These are phyloP conservation scores for Epicampocera succincta DNA, from an alignment of 2,888 invertebrate genomes.

Conservation along the genomic window DNA sequence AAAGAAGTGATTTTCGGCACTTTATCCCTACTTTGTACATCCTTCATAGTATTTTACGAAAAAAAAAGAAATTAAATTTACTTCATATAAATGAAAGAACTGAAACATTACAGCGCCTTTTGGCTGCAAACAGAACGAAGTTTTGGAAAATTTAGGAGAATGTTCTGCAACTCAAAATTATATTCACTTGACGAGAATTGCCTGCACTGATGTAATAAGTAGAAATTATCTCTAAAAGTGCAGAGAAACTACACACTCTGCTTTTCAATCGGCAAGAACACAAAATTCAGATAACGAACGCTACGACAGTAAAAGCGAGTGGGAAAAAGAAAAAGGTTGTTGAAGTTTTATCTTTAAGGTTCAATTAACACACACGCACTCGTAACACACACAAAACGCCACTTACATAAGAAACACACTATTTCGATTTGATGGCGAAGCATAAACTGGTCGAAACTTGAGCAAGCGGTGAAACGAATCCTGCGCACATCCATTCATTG, in stretches of 20 bases:
- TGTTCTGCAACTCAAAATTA: constrained; percentile 37
- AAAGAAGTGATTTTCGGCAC: no score
- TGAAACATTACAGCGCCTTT: no score
- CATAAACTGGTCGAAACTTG: constrained; percentile 59
- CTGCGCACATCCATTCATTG: constrained; percentile 31
- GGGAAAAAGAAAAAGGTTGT: constrained; percentile 9
- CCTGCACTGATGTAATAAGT: constrained; percentile 46
- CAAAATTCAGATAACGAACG: not conserved
- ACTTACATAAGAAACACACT: not conserved
- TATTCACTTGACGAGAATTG: constrained; percentile 42
- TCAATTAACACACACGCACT: constrained; percentile 14
- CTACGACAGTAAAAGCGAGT: not conserved
- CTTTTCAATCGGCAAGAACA: not conserved
- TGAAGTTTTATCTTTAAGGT: not conserved
- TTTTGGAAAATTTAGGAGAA: not conserved
- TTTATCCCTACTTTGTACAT: no score
- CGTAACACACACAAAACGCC: not conserved
- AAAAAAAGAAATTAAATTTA: no score
- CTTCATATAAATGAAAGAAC: no score
- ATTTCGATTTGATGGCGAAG: not conserved
- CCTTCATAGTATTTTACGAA: no score
- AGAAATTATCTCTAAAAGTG: constrained; percentile 49
- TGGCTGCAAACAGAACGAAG: not conserved
- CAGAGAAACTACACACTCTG: not conserved
- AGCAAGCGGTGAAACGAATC: not conserved